phyloP scores from a whole-genome alignment of 2,888 invertebrate genomes.

The Ctena decussata region DNA sequence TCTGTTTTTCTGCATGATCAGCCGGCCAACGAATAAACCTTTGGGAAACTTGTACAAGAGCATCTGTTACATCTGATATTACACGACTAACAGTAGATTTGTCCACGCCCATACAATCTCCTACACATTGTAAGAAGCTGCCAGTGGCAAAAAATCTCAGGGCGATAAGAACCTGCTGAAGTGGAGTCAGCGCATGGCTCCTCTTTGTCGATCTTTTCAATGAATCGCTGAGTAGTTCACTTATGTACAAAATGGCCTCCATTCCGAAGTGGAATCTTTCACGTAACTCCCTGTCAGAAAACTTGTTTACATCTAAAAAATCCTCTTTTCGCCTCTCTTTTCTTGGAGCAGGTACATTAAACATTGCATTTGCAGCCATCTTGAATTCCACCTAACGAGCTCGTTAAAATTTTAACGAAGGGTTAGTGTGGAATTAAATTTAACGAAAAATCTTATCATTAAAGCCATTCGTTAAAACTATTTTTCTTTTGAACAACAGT shows the following conservation, averaged over 20 bases:
- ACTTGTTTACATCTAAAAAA: neutral
- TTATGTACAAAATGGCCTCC: neutral
- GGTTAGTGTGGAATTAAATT: neutral
- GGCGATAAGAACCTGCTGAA: constrained; percentile 22
- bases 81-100: constrained; percentile 24
- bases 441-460: neutral
- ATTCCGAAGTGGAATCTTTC: neutral
- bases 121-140: constrained; percentile 24
- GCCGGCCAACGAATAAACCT: neutral
- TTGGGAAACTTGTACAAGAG: neutral
- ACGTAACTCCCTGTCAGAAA: neutral
- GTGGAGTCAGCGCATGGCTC: neutral
- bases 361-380: neutral
- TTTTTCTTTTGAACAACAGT: too few relatives aligned
- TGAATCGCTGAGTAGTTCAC: constrained; percentile 3
- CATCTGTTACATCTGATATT: constrained; percentile 17
- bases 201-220: neutral
- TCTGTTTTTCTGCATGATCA: neutral
- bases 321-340: neutral
- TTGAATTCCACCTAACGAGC: neutral
- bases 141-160: constrained; percentile 39
- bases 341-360: neutral
- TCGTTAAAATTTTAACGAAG: constrained; percentile 4
- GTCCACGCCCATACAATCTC: constrained; percentile 24
- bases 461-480: neutral